Conservation (phyloP, 2,888 invertebrate species). For the Argyresthia goedartella region DNA sequence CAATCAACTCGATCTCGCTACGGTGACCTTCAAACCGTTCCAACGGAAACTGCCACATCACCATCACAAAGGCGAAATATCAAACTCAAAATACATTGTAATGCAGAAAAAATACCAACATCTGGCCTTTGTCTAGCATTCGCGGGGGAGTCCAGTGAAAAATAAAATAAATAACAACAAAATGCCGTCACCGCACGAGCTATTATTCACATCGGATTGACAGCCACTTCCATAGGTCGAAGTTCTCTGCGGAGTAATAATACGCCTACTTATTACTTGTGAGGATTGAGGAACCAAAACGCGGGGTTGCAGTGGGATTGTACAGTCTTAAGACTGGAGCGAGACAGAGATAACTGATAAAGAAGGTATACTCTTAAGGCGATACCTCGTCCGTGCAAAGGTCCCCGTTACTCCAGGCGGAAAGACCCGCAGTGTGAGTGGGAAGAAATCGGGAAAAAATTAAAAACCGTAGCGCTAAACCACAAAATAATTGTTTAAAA, state of each 20-base stretch:
- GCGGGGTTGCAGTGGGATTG: neutral
- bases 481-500: no score
- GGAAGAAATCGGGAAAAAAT: no score
- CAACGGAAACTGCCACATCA: conserved; percentile 49
- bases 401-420: no score
- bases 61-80: conserved; percentile 35
- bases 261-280: conserved; percentile 62
- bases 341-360: no score
- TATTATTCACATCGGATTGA: conserved; percentile 67
- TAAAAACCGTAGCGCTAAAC: no score
- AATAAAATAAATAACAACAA: conserved; percentile 61
- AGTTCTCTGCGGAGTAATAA: conserved; percentile 39
- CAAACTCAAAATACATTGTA: conserved; percentile 61
- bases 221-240: conserved; percentile 55
- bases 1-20: neutral
- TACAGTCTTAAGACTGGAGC: neutral
- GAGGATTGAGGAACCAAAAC: conserved; percentile 25
- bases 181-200: conserved; percentile 65
- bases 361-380: no score
- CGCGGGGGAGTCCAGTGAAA: conserved; percentile 47
- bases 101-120: conserved; percentile 64
- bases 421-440: no score
- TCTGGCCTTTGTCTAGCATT: conserved; percentile 57
- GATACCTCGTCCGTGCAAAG: no score
- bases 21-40: conserved; percentile 3